Evolutionary conservation across 2,113 vertebrate species (phyloP), one percentile per base, ranked within the genome.

Genomic region (Puffinus mauretanicus): DNA sequence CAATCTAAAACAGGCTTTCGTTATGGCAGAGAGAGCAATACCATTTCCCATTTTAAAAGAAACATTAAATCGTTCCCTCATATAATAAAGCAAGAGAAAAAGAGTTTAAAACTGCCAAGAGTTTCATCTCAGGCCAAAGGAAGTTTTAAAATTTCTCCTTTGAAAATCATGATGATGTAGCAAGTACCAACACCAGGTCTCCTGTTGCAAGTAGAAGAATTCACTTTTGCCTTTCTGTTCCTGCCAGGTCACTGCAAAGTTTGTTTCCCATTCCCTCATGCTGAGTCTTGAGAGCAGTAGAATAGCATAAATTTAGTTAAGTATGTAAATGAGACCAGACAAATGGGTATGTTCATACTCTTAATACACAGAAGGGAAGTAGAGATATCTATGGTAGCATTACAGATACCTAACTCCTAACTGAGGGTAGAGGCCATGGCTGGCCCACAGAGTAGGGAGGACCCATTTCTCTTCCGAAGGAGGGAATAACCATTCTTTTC

Each of bases 121-220:
- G 69, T 44, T 94, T 97, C 94, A 82, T 94, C 78, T 96, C 9
- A 11, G 58, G 82, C 86, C 94, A 95, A 94, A 90, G 86, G 90
- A 95, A 96, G 49, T 95, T 97, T 95, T 94, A 93, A 97, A 95
- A 91, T 82, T 71, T 81, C n/a, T 67, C 76, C 76, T 96, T 97
- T 96, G 94, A 96, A 96, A 96, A 94, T 94, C 79, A 76, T 75
- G 77, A 89, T 54, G 51, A 92, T 77, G 73, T 94, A 95, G 86
- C 60, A 95, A 58, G n/a, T 96, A 88, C 83, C 96, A 97, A 73
- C 86, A 96, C 40, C 54, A 96, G 44, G 57, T 82, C 69, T 97
- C 51, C 75, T 89, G 62, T 87, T 96, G 93, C 9, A 62, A 96
- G 77, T 16, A 87, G 46, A 72, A 89, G 72, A 94, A 86, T 93